Evolutionary conservation across 2,888 invertebrate genomes (phyloP), one percentile per base, ranked within the genome.

Genomic region (Heliconius charithonia): DNA sequence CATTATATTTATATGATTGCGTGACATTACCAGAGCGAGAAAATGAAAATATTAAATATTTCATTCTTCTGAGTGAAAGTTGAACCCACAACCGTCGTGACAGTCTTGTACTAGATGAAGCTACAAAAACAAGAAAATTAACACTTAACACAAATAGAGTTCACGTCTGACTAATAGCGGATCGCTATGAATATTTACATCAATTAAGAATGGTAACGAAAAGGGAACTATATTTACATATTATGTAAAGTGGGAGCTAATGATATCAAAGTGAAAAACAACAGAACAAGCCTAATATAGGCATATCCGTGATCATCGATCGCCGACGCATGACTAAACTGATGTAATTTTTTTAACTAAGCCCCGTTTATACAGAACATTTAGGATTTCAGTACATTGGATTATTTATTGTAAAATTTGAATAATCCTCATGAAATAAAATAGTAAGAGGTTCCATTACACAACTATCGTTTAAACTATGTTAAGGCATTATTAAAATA

Each of bases 251-350:
- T 41, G n/a, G 67, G 12, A 22, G n/a, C 59, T 10, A 67, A 22
- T 67, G 41, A 41, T 72, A 56, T 29, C 25, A 72, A 16, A 59
- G 56, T 29, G 29, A 29, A 71, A 9, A 59, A 51, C 73, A 74
- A 37, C 10, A 63, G 32, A 41, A 63, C 27, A 32, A 19, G 59
- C 37, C 74, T 74, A 63, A 63, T 74, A 74, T 63, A 63, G 74
- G 45, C 63, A 74, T 63, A 63, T 74, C 74, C 74, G 74, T 27
- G 71, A 22, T 27, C 41, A 45, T 72, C 56, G 56, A 72, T 74
- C 74, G 74, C 63, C 74, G 63, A 74, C 63, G 74, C 74, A 74
- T 27, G 41, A 27, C 27, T 41, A 19, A 45, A 27, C 37, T 74
- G 27, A 74, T 63, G 62, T 63, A 63, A 37, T 41, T 41, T 41